A percentile compares a stretch with the other conserved stretches of the same genome.
Evolutionary conservation across 2,888 invertebrate species (phyloP).

Genomic region (Cylloceria caligata): DNA sequence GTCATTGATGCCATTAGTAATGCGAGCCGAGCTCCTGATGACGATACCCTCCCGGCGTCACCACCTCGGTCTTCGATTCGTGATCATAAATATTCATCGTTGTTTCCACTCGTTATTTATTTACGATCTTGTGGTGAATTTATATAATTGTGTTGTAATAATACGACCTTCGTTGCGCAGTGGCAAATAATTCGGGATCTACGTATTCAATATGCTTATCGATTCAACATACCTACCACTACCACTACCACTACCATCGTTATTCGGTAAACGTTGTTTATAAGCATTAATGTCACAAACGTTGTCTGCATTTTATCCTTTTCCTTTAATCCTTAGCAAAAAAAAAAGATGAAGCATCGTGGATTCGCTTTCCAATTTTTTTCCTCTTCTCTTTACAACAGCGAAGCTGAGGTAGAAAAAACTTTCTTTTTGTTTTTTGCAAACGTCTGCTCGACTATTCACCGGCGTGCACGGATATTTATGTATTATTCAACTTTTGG

Average conservation of each 20-base stretch:
- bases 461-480: conserved; percentile 56
- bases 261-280: too few relatives aligned
- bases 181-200: neutral
- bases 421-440: neutral
- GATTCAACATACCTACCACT: conserved; percentile 13
- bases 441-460: conserved; percentile 54
- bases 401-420: neutral
- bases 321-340: neutral
- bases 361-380: neutral
- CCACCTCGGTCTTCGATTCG: conserved; percentile 32
- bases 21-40: conserved; percentile 24
- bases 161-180: neutral
- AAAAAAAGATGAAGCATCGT: neutral
- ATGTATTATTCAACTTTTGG: conserved; percentile 66
- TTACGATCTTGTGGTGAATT: conserved; percentile 65
- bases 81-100: conserved; percentile 69
- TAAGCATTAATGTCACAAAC: neutral
- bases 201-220: conserved; percentile 1
- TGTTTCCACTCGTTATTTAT: conserved; percentile 66
- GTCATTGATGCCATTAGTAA: conserved; percentile 53
- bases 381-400: neutral
- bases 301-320: too few relatives aligned
- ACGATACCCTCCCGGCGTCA: neutral
- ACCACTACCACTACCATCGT: too few relatives aligned
- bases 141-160: conserved; percentile 43